These are phyloP conservation scores for Pachyuromys duprasi DNA, from an alignment of 2,797 vertebrate genomes.

Conservation along the genomic window DNA sequence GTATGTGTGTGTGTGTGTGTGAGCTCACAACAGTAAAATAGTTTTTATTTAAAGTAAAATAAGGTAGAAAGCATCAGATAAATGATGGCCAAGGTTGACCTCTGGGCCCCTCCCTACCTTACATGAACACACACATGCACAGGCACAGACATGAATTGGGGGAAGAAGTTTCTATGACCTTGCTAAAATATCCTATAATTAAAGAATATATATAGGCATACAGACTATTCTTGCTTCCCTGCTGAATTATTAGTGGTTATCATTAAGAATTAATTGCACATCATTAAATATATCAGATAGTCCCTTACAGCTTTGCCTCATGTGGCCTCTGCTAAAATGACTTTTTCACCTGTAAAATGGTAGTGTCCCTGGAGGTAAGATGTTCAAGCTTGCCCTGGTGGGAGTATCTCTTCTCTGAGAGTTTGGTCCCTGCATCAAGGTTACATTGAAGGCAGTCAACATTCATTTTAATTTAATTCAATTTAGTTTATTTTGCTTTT, in stretches of 20 bases:
- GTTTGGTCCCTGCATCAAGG: background rate
- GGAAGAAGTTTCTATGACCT: background rate
- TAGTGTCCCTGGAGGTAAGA: background rate
- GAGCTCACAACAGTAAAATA: background rate
- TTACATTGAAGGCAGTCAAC: background rate
- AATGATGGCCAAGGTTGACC: background rate
- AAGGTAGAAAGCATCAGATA: background rate
- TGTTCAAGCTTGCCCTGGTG: background rate
- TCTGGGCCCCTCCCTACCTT: background rate
- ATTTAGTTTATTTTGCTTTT: too few species aligned
- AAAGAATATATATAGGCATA: background rate
- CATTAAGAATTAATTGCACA: constrained; percentile 28
- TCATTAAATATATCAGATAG: background rate
- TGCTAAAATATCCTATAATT: background rate
- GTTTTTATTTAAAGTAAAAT: background rate
- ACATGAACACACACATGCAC: background rate
- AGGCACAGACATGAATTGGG: background rate
- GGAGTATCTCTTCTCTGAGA: background rate
- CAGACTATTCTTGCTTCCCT: constrained; percentile 3
- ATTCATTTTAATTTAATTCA: background rate
- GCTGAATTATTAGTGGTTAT: constrained; percentile 57
- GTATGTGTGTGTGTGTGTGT: too few species aligned
- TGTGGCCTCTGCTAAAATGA: background rate
- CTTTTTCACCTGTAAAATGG: background rate
- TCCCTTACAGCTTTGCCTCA: background rate